phyloP scores from a whole-genome alignment of 2,113 vertebrate genomes.

The Hippopotamus amphibius region DNA sequence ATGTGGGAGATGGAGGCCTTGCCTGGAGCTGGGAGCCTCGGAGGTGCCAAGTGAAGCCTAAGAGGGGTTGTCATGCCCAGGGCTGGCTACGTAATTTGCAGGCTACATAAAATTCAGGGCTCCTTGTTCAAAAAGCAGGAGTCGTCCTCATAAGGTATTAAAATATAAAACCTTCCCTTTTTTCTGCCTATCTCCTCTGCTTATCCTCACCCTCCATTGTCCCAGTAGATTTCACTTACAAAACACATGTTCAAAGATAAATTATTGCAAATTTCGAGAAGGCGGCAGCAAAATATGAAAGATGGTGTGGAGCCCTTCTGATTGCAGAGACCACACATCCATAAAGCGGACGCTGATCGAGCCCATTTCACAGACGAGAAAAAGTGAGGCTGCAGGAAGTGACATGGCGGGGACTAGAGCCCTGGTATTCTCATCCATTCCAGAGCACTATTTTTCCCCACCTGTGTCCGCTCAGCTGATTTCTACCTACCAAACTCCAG shows the following conservation, averaged over 20 bases:
- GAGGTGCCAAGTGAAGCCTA: background rate
- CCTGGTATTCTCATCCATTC: background rate
- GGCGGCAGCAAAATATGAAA: background rate
- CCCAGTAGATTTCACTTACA: background rate
- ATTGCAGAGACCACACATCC: rapidly evolving
- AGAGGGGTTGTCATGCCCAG: background rate
- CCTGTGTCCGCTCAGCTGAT: background rate
- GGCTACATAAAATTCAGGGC: background rate
- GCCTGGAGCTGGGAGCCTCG: too few relatives aligned
- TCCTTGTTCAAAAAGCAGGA: background rate
- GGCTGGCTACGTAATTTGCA: background rate
- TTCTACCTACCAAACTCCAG: background rate
- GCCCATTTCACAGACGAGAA: background rate
- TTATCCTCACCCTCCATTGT: rapidly evolving
- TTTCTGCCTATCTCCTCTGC: rapidly evolving
- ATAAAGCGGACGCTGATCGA: rapidly evolving
- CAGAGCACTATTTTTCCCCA: rapidly evolving
- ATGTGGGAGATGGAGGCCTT: too few relatives aligned
- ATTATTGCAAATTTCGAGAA: background rate
- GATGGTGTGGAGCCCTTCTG: rapidly evolving
- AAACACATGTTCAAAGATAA: background rate
- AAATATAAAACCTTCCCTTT: background rate
- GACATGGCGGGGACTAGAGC: rapidly evolving
- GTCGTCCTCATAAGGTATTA: background rate
- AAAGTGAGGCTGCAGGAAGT: background rate